Evolutionary conservation across 2,888 invertebrate species (phyloP), one percentile per base, ranked within the genome.

Genomic region (Leucozona laternaria): DNA sequence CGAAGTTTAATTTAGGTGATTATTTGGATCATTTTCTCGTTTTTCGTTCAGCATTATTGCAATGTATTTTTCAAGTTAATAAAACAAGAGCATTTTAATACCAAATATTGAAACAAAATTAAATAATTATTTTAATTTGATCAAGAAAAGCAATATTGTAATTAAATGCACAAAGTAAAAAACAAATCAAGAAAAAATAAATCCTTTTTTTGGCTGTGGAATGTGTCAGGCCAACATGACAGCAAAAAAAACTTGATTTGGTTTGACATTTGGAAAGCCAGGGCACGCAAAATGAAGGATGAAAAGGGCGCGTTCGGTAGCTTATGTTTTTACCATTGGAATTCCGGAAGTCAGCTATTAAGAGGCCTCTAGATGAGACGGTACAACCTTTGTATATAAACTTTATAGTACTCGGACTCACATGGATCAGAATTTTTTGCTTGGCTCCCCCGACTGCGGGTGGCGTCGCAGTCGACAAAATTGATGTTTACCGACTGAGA

Each of bases 151-250:
- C 1, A 85, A 78, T 22, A 6, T 72, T 13, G 45, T 68, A 72
- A 22, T 34, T 13, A 68, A 68, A 81, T 2, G n/a, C 76, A 85
- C 68, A 76, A 34, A 76, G 34, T 45, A 80, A 75, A 80, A 75
- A 84, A 73, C 66, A 80, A 81, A 76, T 55, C 1, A 55, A n/a
- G 15, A 53, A 55, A 53, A 81, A 73, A 85, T 72, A 85, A 72
- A 76, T 77, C 60, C 60, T 81, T 75, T 48, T 82, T 45, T 34
- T 82, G 28, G 10, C 77, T 81, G 60, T 78, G 85, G 85, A 85
- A 85, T 86, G 82, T 86, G 81, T 86, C 85, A 86, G 82, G 85
- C 81, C 85, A 86, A 81, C 85, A 85, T 85, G 84, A 85, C 80
- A 85, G 84, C 80, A 77, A 85, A 77, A 86, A 86, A 77, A 86